Evolutionary conservation across 2,113 vertebrate genomes (phyloP), one percentile per base, ranked within the genome.

Genomic region (Polyodon spathula): DNA sequence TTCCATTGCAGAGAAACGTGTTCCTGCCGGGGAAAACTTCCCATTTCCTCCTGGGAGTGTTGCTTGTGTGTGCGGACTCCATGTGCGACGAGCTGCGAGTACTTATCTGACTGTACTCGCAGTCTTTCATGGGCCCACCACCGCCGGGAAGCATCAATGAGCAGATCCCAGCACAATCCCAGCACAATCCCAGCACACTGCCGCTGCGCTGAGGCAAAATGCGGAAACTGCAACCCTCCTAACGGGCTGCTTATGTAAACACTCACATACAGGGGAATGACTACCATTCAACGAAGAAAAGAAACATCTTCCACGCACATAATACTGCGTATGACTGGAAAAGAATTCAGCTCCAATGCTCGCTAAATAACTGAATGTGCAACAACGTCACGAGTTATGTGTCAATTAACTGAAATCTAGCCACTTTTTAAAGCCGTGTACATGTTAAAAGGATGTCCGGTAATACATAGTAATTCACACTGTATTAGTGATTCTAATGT

Each of bases 81-180:
- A 97, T 97, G 68, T 92, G 93, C 61, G 92, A 97, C 68, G 92
- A 93, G 84, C 89, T 93, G 78, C 90, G 91, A 73, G 93, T 97
- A 84, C 92, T 94, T 76, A 97, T 95, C 76, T 98, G 92, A 76
- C 94, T 95, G 84, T 97, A 97, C 80, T 96, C 93, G 79, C 93
- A 96, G 87, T 97, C 94, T 89, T 91, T 90, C 91, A 92, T 93
- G 82, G 93, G 92, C 86, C 93, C 93, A 74, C 91, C 88, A 64
- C 89, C 88, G 80, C 93, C 92, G 73, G 94, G 90, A 91, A 93
- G 92, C 95, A 97, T 97, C 71, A 70, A 67, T 14, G 42, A 40
- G 12, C 6, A n/a, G n/a, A n/a, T n/a, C n/a, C n/a, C n/a, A 12
- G 8, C 12, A 50, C 6, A 11, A 5, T n/a, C 48, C 46, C 46